Base-by-base conservation (phyloP, 1,140 invertebrate species). In the Leptopilina boulardi region DNA sequence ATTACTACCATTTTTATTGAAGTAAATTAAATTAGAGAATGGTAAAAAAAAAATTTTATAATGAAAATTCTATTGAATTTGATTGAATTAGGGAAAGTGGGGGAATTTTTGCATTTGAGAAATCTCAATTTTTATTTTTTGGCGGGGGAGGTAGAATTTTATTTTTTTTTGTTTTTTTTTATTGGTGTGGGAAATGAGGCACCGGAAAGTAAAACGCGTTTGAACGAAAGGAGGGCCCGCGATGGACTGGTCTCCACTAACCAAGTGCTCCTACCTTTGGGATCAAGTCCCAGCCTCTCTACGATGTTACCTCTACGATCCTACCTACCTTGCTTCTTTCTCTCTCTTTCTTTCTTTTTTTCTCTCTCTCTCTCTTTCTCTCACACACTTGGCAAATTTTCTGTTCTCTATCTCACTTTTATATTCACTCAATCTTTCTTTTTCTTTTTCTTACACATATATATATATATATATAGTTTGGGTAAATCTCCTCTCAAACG, bases 161-260 rank as follows among this genome's bases (percentile, higher is more conserved):
- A n/a, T n/a, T n/a, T n/a, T n/a, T n/a, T n/a, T n/a, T n/a, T n/a
- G n/a, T n/a, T n/a, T n/a, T n/a, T n/a, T n/a, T n/a, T n/a, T n/a
- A 23, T 23, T 74, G 21, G 75, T 82, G 80, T 83, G 84, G 87
- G 88, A 85, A 89, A 89, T 86, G 87, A 85, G 85, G 59, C 86
- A 87, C 80, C 83, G 83, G 84, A 86, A 88, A 87, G 86, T 86
- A 83, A n/a, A 83, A 75, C 82, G 84, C 84, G 89, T 91, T 89
- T 89, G 90, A 83, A 88, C 88, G 87, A 87, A 87, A 88, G 85
- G 87, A 90, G 89, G 89, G 86, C 88, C 87, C 88, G 87, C 89
- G 88, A 90, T 90, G 90, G 89, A 91, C 90, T 91, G 89, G 88
- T 85, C 88, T 87, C n/a, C 84, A 82, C 76, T 81, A 85, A 86